phyloP scores from a whole-genome alignment of 2,888 invertebrate species.

The Neoaliturus tenellus region DNA sequence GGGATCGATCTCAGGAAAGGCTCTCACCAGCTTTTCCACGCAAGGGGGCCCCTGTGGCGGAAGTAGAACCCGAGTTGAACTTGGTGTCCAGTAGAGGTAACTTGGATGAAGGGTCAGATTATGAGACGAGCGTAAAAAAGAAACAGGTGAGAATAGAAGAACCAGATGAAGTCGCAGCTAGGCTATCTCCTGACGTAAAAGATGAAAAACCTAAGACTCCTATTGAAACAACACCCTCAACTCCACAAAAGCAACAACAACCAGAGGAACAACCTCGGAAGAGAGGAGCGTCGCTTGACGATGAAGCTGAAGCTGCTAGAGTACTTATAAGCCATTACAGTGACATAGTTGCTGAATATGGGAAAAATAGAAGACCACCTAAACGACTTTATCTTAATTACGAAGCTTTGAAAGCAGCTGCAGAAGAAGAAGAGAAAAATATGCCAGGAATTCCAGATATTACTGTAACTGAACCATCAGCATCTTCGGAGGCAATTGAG shows the following conservation, averaged over 20 bases:
- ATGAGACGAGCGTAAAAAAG: constrained; percentile 56
- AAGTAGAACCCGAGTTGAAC: constrained; percentile 52
- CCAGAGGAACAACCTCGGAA: constrained; percentile 48
- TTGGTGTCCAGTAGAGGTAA: constrained; percentile 35
- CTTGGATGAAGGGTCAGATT: constrained; percentile 55
- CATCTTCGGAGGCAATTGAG: not conserved
- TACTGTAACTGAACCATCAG: constrained; percentile 35
- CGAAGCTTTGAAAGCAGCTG: constrained; percentile 78
- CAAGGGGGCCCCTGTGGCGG: constrained; percentile 47
- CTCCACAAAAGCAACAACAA: constrained; percentile 59
- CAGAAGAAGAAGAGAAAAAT: constrained; percentile 73
- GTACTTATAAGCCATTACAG: constrained; percentile 88
- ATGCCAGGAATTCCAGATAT: constrained; percentile 58
- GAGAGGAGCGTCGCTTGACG: constrained; percentile 61
- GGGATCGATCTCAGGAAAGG: constrained; percentile 59
- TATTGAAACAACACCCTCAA: not conserved
- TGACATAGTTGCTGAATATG: constrained; percentile 85
- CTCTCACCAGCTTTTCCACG: not conserved
- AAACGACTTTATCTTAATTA: constrained; percentile 78
- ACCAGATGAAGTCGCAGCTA: constrained; percentile 57
- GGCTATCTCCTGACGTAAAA: constrained; percentile 44
- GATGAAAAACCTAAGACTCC: constrained; percentile 20
- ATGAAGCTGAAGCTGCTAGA: constrained; percentile 79
- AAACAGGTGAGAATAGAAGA: constrained; percentile 67
- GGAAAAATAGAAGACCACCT: constrained; percentile 74